Conservation (phyloP, 2,113 vertebrate species). For the Cairina moschata region DNA sequence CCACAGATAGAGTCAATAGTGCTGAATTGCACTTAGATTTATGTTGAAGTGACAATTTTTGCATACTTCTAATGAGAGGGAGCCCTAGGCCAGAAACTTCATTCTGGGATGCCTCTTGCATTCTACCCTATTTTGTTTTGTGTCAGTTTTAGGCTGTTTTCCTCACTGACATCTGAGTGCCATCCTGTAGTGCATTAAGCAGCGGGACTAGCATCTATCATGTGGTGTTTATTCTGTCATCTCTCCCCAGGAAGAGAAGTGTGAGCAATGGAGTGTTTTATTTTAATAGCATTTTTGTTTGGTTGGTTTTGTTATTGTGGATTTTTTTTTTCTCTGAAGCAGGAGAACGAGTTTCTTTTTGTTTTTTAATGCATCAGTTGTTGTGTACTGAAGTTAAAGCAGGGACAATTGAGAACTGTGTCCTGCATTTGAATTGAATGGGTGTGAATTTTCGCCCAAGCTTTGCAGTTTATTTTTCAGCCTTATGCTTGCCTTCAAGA, state of each 20-base stretch:
- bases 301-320: neutral
- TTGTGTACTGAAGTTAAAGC: neutral
- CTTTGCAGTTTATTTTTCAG: neutral
- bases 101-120: neutral
- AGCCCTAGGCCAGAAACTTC: constrained; percentile 44
- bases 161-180: neutral
- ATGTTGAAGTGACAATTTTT: constrained; percentile 48
- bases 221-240: constrained; percentile 31
- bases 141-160: neutral
- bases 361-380: neutral
- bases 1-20: neutral
- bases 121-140: neutral
- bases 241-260: constrained; percentile 29
- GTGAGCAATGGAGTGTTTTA: constrained; percentile 49
- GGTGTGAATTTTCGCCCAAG: neutral
- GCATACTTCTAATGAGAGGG: constrained; percentile 48
- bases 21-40: constrained; percentile 53
- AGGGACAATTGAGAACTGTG: neutral
- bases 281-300: constrained; percentile 41
- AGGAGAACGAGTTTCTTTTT: neutral
- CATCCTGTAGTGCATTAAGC: neutral
- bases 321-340: neutral
- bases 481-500: constrained; percentile 7
- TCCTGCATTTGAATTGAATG: neutral
- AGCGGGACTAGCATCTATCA: neutral